Evolutionary conservation across 2,888 invertebrate species (phyloP), one percentile per base, ranked within the genome.

Genomic region (Oligia strigilis): DNA sequence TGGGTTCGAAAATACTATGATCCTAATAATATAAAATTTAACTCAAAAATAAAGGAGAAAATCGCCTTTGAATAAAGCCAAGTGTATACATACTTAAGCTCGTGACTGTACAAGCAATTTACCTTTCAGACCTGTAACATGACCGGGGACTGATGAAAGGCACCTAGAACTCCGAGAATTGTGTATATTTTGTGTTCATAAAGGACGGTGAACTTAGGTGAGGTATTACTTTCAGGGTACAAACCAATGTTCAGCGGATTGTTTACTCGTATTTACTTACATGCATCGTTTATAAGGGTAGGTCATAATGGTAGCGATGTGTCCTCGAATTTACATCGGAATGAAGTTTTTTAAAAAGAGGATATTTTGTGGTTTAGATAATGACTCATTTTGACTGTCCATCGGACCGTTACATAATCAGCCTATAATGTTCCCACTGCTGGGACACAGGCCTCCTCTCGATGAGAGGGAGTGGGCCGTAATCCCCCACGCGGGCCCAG

Each of bases 211-310:
- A 71, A 71, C n/a, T 40, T 19, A 71, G 49, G 58, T 64, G 67
- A 43, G 43, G 64, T 60, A 55, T 75, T 65, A 62, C 19, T 72
- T 80, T 72, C 60, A 69, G 29, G 70, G 17, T 64, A n/a, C 46
- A 43, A 85, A 55, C 13, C 49, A 70, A 85, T 85, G 55, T 85
- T 75, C 64, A 80, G n/a, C 0, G 80, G 49, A 80, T 72, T 73
- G 70, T 72, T 80, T 75, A 66, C 23, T 73, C 62, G 70, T 81
- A 71, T 85, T 85, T 71, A 76, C 66, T 65, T 65, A 71, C 66
- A 85, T 85, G 72, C 70, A 73, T 58, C 62, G 17, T 9, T 17
- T n/a, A n/a, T 74, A 36, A 66, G 49, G 73, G 70, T 58, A 62
- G 58, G 70, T 83, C 40, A 2, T 2, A 0, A n/a, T 58, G 55